Conservation (phyloP, 2,113 vertebrate genomes). For the Athene cunicularia region DNA sequence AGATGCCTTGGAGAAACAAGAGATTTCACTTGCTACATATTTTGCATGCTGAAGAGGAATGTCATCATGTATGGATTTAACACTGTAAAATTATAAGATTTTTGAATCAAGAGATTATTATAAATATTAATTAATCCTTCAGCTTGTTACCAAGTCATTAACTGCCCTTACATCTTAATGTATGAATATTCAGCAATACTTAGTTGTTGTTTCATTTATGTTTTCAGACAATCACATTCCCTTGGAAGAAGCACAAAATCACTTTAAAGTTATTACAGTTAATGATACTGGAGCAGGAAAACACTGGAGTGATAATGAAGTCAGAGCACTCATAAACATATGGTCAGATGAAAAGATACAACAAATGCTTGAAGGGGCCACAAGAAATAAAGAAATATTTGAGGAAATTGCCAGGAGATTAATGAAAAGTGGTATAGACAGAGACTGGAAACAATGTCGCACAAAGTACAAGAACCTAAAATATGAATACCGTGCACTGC, state of each 20-base stretch:
- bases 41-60: neutral
- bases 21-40: neutral
- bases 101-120: neutral
- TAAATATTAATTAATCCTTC: neutral
- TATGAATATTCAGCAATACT: neutral
- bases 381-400: conserved; percentile 89
- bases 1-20: neutral
- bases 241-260: conserved; percentile 66
- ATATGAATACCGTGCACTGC: conserved; percentile 85
- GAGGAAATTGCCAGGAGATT: conserved; percentile 85
- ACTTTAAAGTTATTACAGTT: conserved; percentile 82
- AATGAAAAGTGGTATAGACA: conserved; percentile 83
- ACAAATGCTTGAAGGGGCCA: conserved; percentile 85
- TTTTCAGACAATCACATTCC: conserved; percentile 57
- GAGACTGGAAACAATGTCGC: conserved; percentile 89
- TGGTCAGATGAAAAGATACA: conserved; percentile 86
- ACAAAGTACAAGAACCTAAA: conserved; percentile 92
- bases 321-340: conserved; percentile 82
- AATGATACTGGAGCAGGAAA: conserved; percentile 79
- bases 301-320: conserved; percentile 89
- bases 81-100: neutral
- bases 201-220: neutral
- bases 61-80: neutral
- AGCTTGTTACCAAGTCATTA: neutral
- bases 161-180: neutral